Evolutionary conservation across 2,888 invertebrate species (phyloP).

Genomic region (Idaea biselata): DNA sequence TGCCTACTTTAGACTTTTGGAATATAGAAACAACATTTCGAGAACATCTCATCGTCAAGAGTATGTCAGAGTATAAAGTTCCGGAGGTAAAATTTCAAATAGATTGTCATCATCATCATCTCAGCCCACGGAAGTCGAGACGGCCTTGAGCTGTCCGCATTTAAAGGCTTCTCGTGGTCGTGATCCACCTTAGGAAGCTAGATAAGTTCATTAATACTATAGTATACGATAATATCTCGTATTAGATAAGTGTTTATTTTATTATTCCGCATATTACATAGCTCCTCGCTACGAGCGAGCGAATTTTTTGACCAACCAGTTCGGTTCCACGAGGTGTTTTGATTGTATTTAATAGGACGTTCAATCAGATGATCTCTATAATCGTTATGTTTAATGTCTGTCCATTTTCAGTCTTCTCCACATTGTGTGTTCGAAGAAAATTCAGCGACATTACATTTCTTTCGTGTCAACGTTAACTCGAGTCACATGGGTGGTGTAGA

Average conservation of each 20-base stretch:
- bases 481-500: slow-evolving; percentile 55
- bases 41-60: slow-evolving; percentile 80
- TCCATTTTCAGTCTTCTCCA: slow-evolving; percentile 58
- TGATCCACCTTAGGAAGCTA: no score
- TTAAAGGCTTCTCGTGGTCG: no score
- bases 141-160: no score
- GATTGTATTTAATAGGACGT: not conserved
- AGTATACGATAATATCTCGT: no score
- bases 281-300: no score
- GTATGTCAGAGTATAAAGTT: slow-evolving; percentile 70
- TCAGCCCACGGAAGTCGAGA: no score
- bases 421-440: slow-evolving; percentile 73
- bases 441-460: slow-evolving; percentile 66
- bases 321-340: not conserved
- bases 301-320: no score
- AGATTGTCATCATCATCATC: no score
- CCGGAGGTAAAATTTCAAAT: slow-evolving; percentile 54
- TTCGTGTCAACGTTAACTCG: slow-evolving; percentile 62
- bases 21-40: slow-evolving; percentile 81
- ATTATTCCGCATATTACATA: no score
- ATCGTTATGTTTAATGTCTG: not conserved
- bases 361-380: not conserved
- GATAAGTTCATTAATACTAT: no score
- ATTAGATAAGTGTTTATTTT: no score
- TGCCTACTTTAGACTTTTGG: slow-evolving; percentile 79